Conservation (phyloP, 2,113 vertebrate species). For the Spheniscus mendiculus region DNA sequence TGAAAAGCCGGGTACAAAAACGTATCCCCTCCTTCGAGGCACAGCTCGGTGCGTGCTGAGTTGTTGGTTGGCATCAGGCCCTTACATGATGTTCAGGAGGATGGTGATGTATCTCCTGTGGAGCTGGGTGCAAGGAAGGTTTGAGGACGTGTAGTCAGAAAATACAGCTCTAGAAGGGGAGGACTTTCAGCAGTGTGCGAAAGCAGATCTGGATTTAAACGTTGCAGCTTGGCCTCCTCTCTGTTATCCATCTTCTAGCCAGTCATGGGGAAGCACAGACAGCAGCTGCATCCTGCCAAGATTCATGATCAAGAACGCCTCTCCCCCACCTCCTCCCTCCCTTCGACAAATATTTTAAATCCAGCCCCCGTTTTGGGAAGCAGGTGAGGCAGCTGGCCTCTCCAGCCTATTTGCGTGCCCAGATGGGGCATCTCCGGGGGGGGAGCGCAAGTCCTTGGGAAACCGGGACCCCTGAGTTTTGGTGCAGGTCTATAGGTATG, state of each 20-base stretch:
- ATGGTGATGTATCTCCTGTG: background rate
- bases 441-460: background rate
- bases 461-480: background rate
- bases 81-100: accelerated
- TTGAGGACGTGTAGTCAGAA: background rate
- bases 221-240: conserved; percentile 11
- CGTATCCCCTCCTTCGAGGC: accelerated
- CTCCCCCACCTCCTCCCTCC: conserved; percentile 32
- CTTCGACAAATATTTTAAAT: background rate
- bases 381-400: background rate
- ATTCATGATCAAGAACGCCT: conserved; percentile 29
- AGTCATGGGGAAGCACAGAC: background rate
- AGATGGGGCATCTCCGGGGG: background rate
- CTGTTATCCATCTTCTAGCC: background rate
- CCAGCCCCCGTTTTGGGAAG: background rate
- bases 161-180: background rate
- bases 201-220: background rate
- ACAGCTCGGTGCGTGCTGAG: background rate
- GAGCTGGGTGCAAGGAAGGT: background rate
- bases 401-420: background rate
- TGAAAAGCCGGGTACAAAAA: background rate
- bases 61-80: background rate
- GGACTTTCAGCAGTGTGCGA: background rate
- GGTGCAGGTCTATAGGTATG: accelerated
- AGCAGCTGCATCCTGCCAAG: conserved; percentile 45